Conservation (phyloP, 2,888 invertebrate species). For the Geophilus truncorum region DNA sequence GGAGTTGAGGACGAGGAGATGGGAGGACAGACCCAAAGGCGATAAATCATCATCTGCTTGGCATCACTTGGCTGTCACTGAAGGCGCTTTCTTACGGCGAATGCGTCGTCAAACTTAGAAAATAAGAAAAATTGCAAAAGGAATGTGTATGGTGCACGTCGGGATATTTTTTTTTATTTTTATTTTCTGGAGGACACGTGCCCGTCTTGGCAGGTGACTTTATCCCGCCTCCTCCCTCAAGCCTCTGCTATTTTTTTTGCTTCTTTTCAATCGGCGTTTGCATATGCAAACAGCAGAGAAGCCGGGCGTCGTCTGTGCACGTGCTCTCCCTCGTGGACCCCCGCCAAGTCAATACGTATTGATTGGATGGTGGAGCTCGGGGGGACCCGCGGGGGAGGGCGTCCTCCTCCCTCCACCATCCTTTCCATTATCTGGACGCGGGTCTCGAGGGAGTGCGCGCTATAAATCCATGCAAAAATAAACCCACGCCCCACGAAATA, state of each 20-base stretch:
- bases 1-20: not conserved
- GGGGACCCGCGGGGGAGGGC: not conserved
- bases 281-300: constrained; percentile 34
- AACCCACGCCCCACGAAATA: constrained; percentile 32
- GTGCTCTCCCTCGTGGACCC: constrained; percentile 29
- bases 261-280: constrained; percentile 30
- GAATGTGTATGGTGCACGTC: not conserved
- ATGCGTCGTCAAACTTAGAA: constrained; percentile 1
- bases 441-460: constrained; percentile 26
- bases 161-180: not conserved
- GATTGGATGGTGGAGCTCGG: constrained; percentile 33
- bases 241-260: constrained; percentile 11
- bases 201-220: constrained; percentile 14
- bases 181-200: not conserved
- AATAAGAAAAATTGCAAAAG: constrained; percentile 20
- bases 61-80: constrained; percentile 18
- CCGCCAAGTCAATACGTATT: constrained; percentile 35
- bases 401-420: constrained; percentile 28
- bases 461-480: constrained; percentile 35
- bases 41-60: constrained; percentile 23
- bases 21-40: not conserved
- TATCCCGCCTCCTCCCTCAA: constrained; percentile 7
- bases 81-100: constrained; percentile 18
- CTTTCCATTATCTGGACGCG: constrained; percentile 34
- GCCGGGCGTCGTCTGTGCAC: constrained; percentile 22